phyloP scores from a whole-genome alignment of 1,140 invertebrate genomes.

The Andrena cerasifolii region DNA sequence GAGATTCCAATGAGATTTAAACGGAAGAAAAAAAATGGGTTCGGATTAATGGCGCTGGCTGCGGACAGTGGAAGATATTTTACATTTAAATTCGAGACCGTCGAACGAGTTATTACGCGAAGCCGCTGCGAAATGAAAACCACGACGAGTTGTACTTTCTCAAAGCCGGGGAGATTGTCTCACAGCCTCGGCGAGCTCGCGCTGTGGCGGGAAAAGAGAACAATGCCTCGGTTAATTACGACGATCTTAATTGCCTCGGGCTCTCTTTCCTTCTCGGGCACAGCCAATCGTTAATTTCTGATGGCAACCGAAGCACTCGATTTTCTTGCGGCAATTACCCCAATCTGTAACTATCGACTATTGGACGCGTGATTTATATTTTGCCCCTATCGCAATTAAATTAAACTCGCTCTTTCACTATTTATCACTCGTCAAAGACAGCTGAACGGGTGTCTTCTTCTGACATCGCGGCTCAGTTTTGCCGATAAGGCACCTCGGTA shows the following conservation, averaged over 20 bases:
- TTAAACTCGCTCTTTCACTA: too few relatives aligned
- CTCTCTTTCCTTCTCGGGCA: constrained; percentile 23
- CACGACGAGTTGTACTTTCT: constrained; percentile 55
- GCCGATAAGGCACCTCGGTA: too few relatives aligned
- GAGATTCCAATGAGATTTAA: too few relatives aligned
- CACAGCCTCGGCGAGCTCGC: constrained; percentile 29
- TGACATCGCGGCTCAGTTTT: too few relatives aligned
- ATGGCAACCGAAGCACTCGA: not conserved
- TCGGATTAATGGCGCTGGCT: not conserved
- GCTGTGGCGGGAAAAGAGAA: constrained; percentile 19
- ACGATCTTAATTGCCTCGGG: constrained; percentile 49
- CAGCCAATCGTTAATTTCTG: constrained; percentile 22
- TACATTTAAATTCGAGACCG: constrained; percentile 29
- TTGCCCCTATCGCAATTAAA: too few relatives aligned
- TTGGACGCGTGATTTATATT: not conserved
- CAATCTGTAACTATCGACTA: constrained; percentile 8
- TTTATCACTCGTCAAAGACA: too few relatives aligned
- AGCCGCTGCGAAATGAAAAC: constrained; percentile 56
- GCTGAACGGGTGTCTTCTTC: too few relatives aligned
- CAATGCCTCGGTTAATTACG: constrained; percentile 61
- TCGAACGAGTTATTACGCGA: constrained; percentile 48
- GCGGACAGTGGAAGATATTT: constrained; percentile 1
- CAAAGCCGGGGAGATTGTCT: constrained; percentile 48
- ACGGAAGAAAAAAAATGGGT: too few relatives aligned
- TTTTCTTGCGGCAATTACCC: constrained; percentile 13